phyloP scores from a whole-genome alignment of 2,888 invertebrate genomes.

The Campoplex capitator region DNA sequence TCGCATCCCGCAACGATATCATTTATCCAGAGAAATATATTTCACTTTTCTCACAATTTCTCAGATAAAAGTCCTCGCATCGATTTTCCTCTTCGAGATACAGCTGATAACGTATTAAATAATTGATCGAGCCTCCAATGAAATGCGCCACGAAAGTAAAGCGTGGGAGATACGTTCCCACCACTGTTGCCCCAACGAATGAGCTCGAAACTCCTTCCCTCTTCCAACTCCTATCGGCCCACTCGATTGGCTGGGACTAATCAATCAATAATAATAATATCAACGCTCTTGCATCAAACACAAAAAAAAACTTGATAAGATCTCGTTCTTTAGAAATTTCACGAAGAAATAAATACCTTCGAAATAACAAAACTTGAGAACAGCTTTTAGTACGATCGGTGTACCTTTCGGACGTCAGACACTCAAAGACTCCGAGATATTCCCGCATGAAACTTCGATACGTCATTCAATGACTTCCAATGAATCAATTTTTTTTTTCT shows the following conservation, averaged over 20 bases:
- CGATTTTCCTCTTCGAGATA: not conserved
- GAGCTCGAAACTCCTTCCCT: too few relatives aligned
- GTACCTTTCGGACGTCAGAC: too few relatives aligned
- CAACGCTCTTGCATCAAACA: not conserved
- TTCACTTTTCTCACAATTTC: not conserved
- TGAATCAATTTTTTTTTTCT: too few relatives aligned
- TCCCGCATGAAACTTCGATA: too few relatives aligned
- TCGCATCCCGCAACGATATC: not conserved
- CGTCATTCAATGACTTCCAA: too few relatives aligned
- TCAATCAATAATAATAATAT: not conserved
- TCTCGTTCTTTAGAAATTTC: too few relatives aligned
- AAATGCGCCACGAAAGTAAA: not conserved
- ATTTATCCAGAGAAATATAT: not conserved
- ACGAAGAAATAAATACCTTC: too few relatives aligned
- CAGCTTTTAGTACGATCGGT: too few relatives aligned
- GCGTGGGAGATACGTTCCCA: not conserved
- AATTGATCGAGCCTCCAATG: not conserved
- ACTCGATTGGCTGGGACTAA: not conserved
- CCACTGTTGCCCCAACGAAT: not conserved
- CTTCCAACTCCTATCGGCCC: not conserved
- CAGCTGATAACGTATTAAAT: not conserved
- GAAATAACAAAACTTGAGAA: too few relatives aligned
- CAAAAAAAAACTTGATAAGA: too few relatives aligned
- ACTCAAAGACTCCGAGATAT: too few relatives aligned
- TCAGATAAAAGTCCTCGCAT: not conserved